phyloP scores from a whole-genome alignment of 2,888 invertebrate genomes.

The Piscicola geometra region DNA sequence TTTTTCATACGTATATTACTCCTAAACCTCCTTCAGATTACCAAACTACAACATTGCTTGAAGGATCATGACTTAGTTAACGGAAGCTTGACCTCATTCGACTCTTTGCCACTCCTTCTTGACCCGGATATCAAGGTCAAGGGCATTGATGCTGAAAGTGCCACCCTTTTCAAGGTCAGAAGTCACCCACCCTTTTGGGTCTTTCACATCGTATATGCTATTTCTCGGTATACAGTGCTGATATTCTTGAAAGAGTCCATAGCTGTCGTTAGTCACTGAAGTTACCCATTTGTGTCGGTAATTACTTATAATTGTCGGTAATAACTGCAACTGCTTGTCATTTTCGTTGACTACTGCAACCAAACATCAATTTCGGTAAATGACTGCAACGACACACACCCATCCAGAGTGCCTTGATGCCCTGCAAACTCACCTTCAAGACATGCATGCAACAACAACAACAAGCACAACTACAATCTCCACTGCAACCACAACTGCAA shows the following conservation, averaged over 20 bases:
- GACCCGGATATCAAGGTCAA: slow-evolving; percentile 85
- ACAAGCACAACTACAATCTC: too few relatives aligned
- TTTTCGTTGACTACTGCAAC: neutral
- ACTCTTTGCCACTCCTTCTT: slow-evolving; percentile 85
- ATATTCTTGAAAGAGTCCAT: too few relatives aligned
- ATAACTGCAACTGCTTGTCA: neutral
- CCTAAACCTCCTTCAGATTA: slow-evolving; percentile 61
- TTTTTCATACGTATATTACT: neutral
- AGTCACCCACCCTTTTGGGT: too few relatives aligned
- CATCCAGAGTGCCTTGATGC: slow-evolving; percentile 78
- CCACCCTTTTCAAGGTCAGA: slow-evolving; percentile 75
- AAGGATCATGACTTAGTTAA: slow-evolving; percentile 61
- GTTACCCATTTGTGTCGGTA: too few relatives aligned
- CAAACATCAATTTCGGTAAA: slow-evolving; percentile 34
- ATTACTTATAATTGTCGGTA: neutral
- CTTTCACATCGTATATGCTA: too few relatives aligned
- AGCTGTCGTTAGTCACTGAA: too few relatives aligned
- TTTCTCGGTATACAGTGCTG: too few relatives aligned
- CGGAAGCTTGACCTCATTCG: slow-evolving; percentile 72
- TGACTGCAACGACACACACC: slow-evolving; percentile 39
- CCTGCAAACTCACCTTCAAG: slow-evolving; percentile 80
- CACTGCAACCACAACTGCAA: too few relatives aligned
- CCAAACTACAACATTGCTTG: slow-evolving; percentile 76
- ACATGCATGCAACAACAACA: too few relatives aligned
- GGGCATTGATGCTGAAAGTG: slow-evolving; percentile 73